Evolutionary conservation across 1,140 invertebrate species (phyloP).

Genomic region (Drosophila sulfurigaster): DNA sequence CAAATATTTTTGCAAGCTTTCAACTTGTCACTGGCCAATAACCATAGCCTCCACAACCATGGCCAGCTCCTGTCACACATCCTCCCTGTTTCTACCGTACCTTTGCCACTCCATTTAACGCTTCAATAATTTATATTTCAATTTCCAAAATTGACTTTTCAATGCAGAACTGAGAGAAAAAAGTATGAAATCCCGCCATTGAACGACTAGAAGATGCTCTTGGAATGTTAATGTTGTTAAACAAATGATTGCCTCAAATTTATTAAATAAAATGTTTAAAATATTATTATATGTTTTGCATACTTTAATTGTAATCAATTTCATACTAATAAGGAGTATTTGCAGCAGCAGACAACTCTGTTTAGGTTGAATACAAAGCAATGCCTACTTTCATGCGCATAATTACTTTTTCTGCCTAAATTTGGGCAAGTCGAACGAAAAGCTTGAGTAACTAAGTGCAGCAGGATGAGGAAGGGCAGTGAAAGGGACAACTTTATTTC

Average conservation of each 20-base stretch:
- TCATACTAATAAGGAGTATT: background rate
- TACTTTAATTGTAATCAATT: background rate
- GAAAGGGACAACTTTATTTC: constrained; percentile 35
- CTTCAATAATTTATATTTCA: constrained; percentile 76
- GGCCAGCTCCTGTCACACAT: background rate
- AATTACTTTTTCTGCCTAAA: constrained; percentile 55
- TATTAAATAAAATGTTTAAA: background rate
- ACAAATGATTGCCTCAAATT: background rate
- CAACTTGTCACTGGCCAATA: constrained; percentile 40
- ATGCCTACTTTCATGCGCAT: constrained; percentile 61
- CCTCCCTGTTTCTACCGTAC: background rate
- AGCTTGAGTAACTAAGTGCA: background rate
- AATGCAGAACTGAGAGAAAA: constrained; percentile 41
- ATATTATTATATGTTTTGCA: no score
- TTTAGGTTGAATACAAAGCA: constrained; percentile 33
- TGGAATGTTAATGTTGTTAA: background rate
- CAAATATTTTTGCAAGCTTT: constrained; percentile 50
- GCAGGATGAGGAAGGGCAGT: constrained; percentile 1
- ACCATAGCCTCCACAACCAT: background rate
- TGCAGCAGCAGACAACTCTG: background rate
- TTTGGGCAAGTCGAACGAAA: constrained; percentile 22
- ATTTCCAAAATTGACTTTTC: constrained; percentile 68
- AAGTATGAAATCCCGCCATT: background rate
- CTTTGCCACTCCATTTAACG: constrained; percentile 41
- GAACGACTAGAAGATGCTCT: constrained; percentile 4